These are phyloP conservation scores for Lepilemur ruficaudatus DNA, from an alignment of 2,797 vertebrate species.

Conservation along the genomic window DNA sequence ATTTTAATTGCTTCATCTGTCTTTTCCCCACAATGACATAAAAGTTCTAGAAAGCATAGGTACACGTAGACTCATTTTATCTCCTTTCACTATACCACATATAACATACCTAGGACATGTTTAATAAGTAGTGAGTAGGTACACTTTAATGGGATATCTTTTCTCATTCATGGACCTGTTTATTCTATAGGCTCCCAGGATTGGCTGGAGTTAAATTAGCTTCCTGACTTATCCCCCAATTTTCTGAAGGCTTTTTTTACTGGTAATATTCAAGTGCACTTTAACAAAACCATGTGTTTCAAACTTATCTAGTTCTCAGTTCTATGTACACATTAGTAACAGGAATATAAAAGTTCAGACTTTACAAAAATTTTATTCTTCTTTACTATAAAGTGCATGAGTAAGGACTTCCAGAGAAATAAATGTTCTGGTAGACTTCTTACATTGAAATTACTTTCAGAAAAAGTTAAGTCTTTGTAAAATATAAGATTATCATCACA, in stretches of 20 bases:
- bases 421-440: slow-evolving; percentile 17
- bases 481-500: slow-evolving; percentile 13
- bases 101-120: neutral
- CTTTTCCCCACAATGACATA: slow-evolving; percentile 11
- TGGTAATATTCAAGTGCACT: slow-evolving; percentile 32
- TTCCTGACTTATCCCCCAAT: neutral
- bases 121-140: neutral
- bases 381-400: neutral
- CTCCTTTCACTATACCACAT: neutral
- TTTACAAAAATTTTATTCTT: slow-evolving; percentile 54
- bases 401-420: neutral
- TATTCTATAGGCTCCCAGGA: neutral
- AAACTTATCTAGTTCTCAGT: slow-evolving; percentile 21
- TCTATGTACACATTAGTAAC: slow-evolving; percentile 41
- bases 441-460: neutral
- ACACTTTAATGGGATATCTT: neutral
- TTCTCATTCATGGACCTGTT: neutral
- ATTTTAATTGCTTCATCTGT: slow-evolving; percentile 16
- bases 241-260: slow-evolving; percentile 33
- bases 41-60: slow-evolving; percentile 33
- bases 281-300: slow-evolving; percentile 61
- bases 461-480: slow-evolving; percentile 26
- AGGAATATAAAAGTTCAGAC: slow-evolving; percentile 24
- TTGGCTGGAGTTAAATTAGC: neutral
- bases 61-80: slow-evolving; percentile 27